phyloP scores from a whole-genome alignment of 2,888 invertebrate species.

The Andricus quercusramuli region DNA sequence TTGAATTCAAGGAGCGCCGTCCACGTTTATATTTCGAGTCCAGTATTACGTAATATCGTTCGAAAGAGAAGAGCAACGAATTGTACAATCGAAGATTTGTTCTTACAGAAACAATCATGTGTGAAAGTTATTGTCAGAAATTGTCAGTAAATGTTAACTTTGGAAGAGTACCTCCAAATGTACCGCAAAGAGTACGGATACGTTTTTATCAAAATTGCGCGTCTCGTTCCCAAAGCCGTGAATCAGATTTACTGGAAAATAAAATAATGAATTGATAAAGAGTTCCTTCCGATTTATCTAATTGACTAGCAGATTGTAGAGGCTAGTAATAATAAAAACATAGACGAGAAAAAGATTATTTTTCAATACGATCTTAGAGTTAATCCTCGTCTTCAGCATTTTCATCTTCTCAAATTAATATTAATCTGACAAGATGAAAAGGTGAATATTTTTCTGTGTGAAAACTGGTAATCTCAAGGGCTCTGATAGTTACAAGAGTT shows the following conservation, averaged over 20 bases:
- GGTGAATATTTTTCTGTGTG: no score
- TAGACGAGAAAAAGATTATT: slow-evolving; percentile 68
- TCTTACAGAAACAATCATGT: slow-evolving; percentile 7
- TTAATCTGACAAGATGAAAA: no score
- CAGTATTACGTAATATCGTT: slow-evolving; percentile 32
- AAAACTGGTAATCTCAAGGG: no score
- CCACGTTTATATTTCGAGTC: slow-evolving; percentile 34
- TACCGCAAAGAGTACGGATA: slow-evolving; percentile 20
- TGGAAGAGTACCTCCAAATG: slow-evolving; percentile 23
- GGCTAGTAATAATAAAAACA: slow-evolving; percentile 58
- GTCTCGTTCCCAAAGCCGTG: background rate
- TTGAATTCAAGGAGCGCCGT: slow-evolving; percentile 36
- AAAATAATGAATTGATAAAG: slow-evolving; percentile 54
- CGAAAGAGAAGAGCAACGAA: slow-evolving; percentile 25
- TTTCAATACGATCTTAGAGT: slow-evolving; percentile 68
- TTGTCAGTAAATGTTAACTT: slow-evolving; percentile 1
- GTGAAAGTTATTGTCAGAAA: slow-evolving; percentile 28
- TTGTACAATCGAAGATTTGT: slow-evolving; percentile 39
- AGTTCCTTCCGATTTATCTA: slow-evolving; percentile 62
- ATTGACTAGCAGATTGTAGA: slow-evolving; percentile 57
- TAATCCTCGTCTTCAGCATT: slow-evolving; percentile 62
- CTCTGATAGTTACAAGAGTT: no score
- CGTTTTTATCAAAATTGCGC: slow-evolving; percentile 58
- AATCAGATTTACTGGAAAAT: background rate
- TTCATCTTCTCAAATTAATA: slow-evolving; percentile 55